Evolutionary conservation across 1,140 invertebrate genomes (phyloP).

Genomic region (Saccostrea echinata): DNA sequence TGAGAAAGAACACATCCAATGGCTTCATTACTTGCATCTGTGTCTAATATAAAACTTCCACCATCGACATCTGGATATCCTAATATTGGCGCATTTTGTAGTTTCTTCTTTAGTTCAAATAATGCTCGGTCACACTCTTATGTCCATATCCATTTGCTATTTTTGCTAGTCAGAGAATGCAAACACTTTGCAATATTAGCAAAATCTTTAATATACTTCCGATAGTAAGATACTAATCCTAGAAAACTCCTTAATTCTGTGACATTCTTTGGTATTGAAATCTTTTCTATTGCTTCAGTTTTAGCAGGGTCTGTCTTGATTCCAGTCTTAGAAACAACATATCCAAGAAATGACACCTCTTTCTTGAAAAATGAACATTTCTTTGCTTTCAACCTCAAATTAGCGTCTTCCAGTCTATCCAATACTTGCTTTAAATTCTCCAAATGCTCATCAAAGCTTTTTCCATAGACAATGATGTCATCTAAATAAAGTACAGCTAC

Average conservation of each 20-base stretch:
- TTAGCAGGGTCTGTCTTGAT: constrained; percentile 11
- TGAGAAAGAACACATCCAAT: constrained; percentile 71
- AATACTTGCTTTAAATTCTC: constrained; percentile 41
- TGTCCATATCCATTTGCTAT: constrained; percentile 11
- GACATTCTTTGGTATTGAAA: not conserved
- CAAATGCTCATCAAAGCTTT: not conserved
- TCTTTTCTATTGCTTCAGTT: not conserved
- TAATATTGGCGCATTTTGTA: constrained; percentile 29
- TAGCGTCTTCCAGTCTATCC: not conserved
- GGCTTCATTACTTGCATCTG: constrained; percentile 64
- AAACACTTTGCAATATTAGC: not conserved
- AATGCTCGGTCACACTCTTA: constrained; percentile 33
- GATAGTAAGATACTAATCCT: constrained; percentile 41
- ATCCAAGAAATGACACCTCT: constrained; percentile 19
- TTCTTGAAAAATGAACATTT: constrained; percentile 37
- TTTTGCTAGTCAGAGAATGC: not conserved
- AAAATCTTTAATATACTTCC: constrained; percentile 40
- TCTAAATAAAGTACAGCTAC: constrained; percentile 1
- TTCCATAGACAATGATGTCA: not conserved
- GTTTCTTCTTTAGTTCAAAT: not conserved
- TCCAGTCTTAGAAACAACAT: constrained; percentile 18
- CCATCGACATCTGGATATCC: constrained; percentile 16
- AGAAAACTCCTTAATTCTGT: constrained; percentile 35
- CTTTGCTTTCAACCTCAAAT: constrained; percentile 13
- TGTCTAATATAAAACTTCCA: constrained; percentile 63